Percentiles rank a stretch among this genome's conserved stretches.
Conservation (phyloP, 2,113 vertebrate species). For the Corythornis cristatus region DNA sequence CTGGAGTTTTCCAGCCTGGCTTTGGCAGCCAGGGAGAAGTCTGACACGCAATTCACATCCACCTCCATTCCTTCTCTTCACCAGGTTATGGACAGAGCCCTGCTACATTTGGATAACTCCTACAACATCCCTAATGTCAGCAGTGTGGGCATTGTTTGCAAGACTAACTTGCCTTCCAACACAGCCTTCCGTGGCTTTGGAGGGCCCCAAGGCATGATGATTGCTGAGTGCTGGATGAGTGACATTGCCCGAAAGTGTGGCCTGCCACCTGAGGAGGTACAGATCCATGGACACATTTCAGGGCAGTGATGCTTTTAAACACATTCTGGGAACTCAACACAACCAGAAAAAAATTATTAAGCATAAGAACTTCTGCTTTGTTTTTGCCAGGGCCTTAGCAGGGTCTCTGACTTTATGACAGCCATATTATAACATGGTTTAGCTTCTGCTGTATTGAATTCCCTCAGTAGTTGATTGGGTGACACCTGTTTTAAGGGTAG, state of each 20-base stretch:
- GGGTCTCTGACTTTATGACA: background rate
- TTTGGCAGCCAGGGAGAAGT: background rate
- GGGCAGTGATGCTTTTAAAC: background rate
- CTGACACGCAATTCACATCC: background rate
- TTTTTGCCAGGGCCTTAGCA: background rate
- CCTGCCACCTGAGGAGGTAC: slow-evolving; percentile 85
- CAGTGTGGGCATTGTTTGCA: slow-evolving; percentile 84
- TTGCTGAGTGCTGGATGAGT: slow-evolving; percentile 89
- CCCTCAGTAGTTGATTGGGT: background rate
- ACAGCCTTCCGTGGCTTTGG: slow-evolving; percentile 96
- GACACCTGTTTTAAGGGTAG: background rate
- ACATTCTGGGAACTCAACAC: background rate
- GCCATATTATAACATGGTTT: background rate
- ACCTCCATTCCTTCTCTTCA: background rate
- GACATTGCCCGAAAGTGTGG: slow-evolving; percentile 84
- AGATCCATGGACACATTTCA: background rate
- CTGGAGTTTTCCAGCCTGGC: background rate
- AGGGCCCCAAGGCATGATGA: slow-evolving; percentile 92
- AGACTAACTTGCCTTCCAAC: slow-evolving; percentile 93
- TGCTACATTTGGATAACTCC: slow-evolving; percentile 94
- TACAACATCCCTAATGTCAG: slow-evolving; percentile 89
- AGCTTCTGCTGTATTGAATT: background rate
- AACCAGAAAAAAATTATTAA: background rate
- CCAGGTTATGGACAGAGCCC: slow-evolving; percentile 88
- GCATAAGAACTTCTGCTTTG: background rate